Percentiles rank a stretch among this genome's conserved stretches.
These are phyloP conservation scores for Scarus forsteni DNA, from an alignment of 2,797 vertebrate genomes.

Conservation along the genomic window DNA sequence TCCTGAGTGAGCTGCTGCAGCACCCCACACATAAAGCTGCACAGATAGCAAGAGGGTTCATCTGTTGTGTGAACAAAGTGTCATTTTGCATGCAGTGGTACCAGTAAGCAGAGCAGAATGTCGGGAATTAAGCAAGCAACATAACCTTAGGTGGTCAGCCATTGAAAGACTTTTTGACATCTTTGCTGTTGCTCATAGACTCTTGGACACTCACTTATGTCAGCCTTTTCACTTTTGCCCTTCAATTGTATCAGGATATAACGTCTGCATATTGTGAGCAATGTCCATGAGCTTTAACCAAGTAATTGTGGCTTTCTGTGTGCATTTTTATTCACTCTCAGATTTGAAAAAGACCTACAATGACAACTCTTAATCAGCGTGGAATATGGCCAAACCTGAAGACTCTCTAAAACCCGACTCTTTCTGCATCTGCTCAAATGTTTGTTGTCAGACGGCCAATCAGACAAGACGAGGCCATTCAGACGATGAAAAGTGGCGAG, in stretches of 20 bases:
- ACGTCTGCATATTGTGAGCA: conserved; percentile 4
- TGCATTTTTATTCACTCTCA: conserved; percentile 26
- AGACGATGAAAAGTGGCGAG: conserved; percentile 51
- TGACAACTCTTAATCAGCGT: conserved; percentile 25
- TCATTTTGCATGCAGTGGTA: conserved; percentile 8
- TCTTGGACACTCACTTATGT: background rate
- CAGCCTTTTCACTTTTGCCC: background rate
- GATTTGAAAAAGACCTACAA: background rate
- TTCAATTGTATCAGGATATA: background rate
- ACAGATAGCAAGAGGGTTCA: background rate
- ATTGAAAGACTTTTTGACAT: background rate
- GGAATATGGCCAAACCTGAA: conserved; percentile 56
- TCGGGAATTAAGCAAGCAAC: conserved; percentile 6
- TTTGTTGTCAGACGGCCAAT: conserved; percentile 57
- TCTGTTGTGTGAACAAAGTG: conserved; percentile 13
- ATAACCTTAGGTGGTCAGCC: background rate
- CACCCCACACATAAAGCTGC: background rate
- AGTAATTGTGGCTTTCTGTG: conserved; percentile 8
- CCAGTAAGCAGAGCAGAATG: conserved; percentile 3
- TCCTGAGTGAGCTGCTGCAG: conserved; percentile 4
- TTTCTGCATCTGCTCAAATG: conserved; percentile 27
- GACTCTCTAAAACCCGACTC: conserved; percentile 35
- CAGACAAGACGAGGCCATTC: conserved; percentile 43
- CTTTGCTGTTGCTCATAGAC: background rate
- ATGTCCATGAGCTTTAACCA: conserved; percentile 2